Conservation (phyloP, 2,113 vertebrate genomes). For the Scomber colias region DNA sequence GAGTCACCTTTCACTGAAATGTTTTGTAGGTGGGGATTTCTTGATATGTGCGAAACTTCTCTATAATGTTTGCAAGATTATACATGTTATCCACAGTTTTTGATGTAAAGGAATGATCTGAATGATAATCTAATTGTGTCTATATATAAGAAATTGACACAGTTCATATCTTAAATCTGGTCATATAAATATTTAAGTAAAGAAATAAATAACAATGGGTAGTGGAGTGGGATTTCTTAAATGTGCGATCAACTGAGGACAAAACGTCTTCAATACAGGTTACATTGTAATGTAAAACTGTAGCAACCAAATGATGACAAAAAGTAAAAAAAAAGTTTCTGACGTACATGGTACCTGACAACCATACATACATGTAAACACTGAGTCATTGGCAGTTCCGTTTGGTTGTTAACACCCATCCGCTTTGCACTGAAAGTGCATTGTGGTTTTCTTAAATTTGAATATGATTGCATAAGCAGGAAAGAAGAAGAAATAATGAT, state of each 20-base stretch:
- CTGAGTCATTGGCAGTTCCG: constrained; percentile 55
- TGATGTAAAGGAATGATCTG: neutral
- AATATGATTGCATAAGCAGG: constrained; percentile 14
- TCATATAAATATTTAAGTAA: no score
- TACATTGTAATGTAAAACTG: no score
- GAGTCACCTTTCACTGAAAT: constrained; percentile 6
- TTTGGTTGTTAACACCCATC: neutral
- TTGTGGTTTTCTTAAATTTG: constrained; percentile 27
- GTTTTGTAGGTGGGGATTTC: neutral
- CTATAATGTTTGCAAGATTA: no score
- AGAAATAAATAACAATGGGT: no score
- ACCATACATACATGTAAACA: constrained; percentile 48
- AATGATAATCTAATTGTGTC: no score
- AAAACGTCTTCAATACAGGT: no score
- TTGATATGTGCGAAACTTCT: neutral
- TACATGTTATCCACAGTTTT: neutral
- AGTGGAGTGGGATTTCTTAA: no score
- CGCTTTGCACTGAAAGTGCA: neutral
- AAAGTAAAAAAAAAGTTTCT: neutral
- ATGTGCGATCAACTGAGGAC: no score
- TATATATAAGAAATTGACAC: no score
- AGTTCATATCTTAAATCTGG: no score
- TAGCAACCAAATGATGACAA: no score
- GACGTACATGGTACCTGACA: constrained; percentile 14
- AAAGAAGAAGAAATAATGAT: neutral